Evolutionary conservation across 2,113 vertebrate species (phyloP), one percentile per base, ranked within the genome.

Genomic region (Grammomys surdaster): DNA sequence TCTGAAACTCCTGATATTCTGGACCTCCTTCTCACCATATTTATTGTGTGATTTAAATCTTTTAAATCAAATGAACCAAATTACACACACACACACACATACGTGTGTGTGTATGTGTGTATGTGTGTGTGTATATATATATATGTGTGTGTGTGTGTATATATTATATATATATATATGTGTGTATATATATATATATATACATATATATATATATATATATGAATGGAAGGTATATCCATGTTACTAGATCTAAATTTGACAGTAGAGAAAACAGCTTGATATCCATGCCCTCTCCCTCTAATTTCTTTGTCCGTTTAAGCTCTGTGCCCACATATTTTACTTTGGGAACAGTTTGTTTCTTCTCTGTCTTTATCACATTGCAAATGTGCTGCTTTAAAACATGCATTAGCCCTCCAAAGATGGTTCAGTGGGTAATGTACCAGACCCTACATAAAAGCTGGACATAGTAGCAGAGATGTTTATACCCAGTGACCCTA

Each of bases 331-430:
- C 36, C 31, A 0, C 63, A 73, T 54, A n/a, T 31, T 94, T 87
- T 33, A 80, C 46, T 87, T 63, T 36, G 91, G 40, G 63, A 17
- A 88, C 48, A 69, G 1, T 70, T 85, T 75, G 10, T 63, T 81
- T 91, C 51, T 88, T 69, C 36, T 26, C 90, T 94, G 67, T 60
- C 54, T 94, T 97, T 82, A 89, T 69, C 69, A 65, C 80, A 70
- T 58, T 85, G 78, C 89, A 92, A 92, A 91, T 46, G 72, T 77
- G 56, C 19, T 40, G 11, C 60, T 75, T 75, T 43, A 33, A 84
- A 67, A 70, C 8, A 48, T 58, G 77, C 67, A 63, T 5, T 12
- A 90, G 73, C 22, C 17, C 14, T 46, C n/a, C 12, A 40, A 82
- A 82, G 56, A 85, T 33, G n/a, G 24, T 11, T 85, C 26, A 19